A percentile compares a stretch with the other conserved stretches of the same genome.
Evolutionary conservation across 2,888 invertebrate genomes (phyloP).

Genomic region (Polyploca ridens): DNA sequence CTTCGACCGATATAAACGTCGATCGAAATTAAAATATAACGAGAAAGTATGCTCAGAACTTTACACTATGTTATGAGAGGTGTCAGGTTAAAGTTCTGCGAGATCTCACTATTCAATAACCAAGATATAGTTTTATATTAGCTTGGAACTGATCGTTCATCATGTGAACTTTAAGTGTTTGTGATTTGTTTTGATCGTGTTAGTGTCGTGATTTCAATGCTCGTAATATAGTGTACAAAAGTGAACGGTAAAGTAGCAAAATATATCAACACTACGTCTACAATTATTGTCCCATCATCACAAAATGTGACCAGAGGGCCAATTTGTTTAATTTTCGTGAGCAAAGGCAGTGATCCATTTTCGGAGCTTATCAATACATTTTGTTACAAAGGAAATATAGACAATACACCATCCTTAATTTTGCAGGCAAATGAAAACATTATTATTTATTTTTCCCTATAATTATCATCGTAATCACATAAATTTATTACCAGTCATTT

Average conservation of each 20-base stretch:
- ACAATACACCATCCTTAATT: too few relatives aligned
- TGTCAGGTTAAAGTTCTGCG: conserved; percentile 7
- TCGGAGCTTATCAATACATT: conserved; percentile 1
- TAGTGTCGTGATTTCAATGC: conserved; percentile 13
- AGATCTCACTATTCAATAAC: not conserved
- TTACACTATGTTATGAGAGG: conserved; percentile 31
- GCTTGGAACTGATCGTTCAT: not conserved
- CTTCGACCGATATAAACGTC: conserved; percentile 75
- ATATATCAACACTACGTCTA: not conserved
- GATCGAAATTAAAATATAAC: conserved; percentile 69
- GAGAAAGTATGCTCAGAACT: conserved; percentile 58
- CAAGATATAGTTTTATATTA: not conserved
- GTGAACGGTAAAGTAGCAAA: conserved; percentile 34
- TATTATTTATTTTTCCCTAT: too few relatives aligned
- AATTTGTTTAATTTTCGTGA: not conserved
- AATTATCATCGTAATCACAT: too few relatives aligned
- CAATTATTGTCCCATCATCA: not conserved
- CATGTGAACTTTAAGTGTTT: conserved; percentile 8
- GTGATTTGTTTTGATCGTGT: not conserved
- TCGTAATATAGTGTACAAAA: not conserved
- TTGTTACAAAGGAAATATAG: not conserved
- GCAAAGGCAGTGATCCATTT: not conserved
- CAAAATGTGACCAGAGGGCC: not conserved
- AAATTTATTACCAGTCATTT: not conserved
- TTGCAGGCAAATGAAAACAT: too few relatives aligned